Evolutionary conservation across 1,140 invertebrate species (phyloP).

Genomic region (Leptoteleia sp.): DNA sequence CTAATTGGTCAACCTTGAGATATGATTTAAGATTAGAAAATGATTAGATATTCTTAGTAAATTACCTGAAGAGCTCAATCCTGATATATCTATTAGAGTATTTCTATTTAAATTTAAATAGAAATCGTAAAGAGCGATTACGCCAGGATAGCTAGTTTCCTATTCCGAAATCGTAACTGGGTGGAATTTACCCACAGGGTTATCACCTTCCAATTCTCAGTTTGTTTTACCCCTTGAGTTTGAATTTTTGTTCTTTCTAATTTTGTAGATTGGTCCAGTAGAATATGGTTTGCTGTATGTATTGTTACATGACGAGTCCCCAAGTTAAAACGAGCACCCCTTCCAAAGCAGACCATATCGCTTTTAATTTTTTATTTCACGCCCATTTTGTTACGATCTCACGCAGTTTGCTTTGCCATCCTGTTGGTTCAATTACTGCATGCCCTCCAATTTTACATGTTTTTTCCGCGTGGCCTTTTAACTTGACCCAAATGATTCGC

Average conservation of each 20-base stretch:
- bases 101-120: too few relatives aligned
- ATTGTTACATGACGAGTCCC: slow-evolving; percentile 49
- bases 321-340: not conserved
- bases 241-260: not conserved
- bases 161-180: too few relatives aligned
- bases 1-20: too few relatives aligned
- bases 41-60: too few relatives aligned
- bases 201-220: not conserved
- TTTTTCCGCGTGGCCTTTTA: slow-evolving; percentile 3
- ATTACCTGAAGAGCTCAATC: too few relatives aligned
- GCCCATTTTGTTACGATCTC: too few relatives aligned
- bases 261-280: slow-evolving; percentile 32
- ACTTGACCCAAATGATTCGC: slow-evolving; percentile 4
- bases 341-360: slow-evolving; percentile 17
- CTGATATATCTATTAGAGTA: too few relatives aligned
- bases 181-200: too few relatives aligned
- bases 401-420: slow-evolving; percentile 1
- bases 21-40: too few relatives aligned
- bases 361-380: slow-evolving; percentile 2
- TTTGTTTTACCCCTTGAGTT: too few relatives aligned
- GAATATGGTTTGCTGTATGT: slow-evolving; percentile 52
- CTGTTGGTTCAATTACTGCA: slow-evolving; percentile 11
- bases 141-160: too few relatives aligned
- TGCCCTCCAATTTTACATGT: not conserved
- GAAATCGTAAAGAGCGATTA: too few relatives aligned